Conservation (phyloP, 2,113 vertebrate species). For the Crotalus viridis region DNA sequence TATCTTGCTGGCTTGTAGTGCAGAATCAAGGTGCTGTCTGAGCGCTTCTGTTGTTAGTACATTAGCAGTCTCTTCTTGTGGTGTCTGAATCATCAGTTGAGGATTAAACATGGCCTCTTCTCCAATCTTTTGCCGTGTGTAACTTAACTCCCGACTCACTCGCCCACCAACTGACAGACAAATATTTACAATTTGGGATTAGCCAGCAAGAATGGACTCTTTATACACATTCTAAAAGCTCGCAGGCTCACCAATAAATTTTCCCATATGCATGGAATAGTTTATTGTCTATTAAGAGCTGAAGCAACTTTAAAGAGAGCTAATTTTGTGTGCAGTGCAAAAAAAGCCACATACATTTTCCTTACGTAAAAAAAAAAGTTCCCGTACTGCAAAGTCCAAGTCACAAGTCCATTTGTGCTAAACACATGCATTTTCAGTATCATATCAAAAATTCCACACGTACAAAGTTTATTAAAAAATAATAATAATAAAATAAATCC, state of each 20-base stretch:
- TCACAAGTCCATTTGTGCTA: background rate
- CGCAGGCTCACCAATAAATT: conserved; percentile 2
- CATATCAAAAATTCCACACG: conserved; percentile 30
- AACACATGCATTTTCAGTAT: conserved; percentile 4
- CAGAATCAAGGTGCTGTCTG: conserved; percentile 92
- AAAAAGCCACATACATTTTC: background rate
- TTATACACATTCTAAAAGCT: background rate
- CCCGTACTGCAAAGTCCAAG: background rate
- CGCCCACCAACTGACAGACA: conserved; percentile 88
- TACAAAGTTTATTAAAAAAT: conserved; percentile 28
- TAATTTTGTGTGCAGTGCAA: conserved; percentile 22
- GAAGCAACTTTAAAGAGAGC: conserved; percentile 4
- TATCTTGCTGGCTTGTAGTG: conserved; percentile 92
- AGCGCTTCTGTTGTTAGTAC: conserved; percentile 91
- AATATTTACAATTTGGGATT: conserved; percentile 54
- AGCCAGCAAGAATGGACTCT: conserved; percentile 41
- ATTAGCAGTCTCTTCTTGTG: conserved; percentile 88
- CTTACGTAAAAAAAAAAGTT: background rate
- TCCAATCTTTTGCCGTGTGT: conserved; percentile 97
- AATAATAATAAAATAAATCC: conserved; percentile 30
- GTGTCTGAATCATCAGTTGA: conserved; percentile 98
- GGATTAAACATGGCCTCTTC: conserved; percentile 98
- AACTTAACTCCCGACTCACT: conserved; percentile 95
- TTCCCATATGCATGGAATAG: no score
- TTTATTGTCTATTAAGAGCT: background rate